phyloP scores from a whole-genome alignment of 1,140 invertebrate species.

The Neuroterus valhalla region DNA sequence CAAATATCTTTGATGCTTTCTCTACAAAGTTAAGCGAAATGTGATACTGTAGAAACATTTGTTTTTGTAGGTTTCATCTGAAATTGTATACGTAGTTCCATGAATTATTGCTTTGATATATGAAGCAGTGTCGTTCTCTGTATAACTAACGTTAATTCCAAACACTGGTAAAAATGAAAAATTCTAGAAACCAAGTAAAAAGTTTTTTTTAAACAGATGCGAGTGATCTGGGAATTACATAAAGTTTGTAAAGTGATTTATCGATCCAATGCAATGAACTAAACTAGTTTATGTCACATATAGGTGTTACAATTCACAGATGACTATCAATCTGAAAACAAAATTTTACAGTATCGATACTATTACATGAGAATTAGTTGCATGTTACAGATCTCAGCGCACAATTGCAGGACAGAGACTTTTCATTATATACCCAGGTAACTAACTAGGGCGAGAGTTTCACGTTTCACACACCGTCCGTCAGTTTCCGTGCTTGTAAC shows the following conservation, averaged over 20 bases:
- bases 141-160: no score
- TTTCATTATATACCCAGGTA: not conserved
- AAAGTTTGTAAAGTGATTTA: not conserved
- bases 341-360: not conserved
- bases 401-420: not conserved
- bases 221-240: not conserved
- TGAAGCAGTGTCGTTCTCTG: not conserved
- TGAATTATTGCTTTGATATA: not conserved
- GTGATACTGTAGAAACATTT: not conserved
- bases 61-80: not conserved
- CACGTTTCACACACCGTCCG: not conserved
- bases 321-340: constrained; percentile 12
- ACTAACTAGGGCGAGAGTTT: constrained; percentile 5
- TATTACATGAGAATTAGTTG: not conserved
- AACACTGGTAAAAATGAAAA: no score
- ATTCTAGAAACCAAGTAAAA: no score
- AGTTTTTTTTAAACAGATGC: no score
- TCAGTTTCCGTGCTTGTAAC: not conserved
- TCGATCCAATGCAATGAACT: not conserved
- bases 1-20: not conserved
- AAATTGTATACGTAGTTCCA: not conserved
- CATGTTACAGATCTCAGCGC: not conserved
- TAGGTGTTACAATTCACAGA: not conserved
- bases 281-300: not conserved
- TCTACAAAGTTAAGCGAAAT: constrained; percentile 14